Base-by-base conservation (phyloP, 2,797 vertebrate genomes). In the Erethizon dorsatum region DNA sequence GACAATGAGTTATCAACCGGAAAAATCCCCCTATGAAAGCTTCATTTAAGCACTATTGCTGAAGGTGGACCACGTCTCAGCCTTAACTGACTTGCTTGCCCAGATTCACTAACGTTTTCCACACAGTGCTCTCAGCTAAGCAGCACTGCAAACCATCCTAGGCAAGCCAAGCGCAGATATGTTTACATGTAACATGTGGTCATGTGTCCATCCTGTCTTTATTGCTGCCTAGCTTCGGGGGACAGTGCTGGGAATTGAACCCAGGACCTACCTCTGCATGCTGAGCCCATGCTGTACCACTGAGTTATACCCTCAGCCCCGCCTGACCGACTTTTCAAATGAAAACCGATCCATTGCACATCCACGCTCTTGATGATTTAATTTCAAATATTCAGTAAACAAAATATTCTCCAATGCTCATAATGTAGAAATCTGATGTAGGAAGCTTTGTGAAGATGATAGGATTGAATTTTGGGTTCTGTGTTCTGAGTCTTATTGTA, bases 161-260 rank as follows among this genome's bases (percentile, higher is more conserved):
- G 73, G 6, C 7, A 41, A 33, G 33, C 14, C 6, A 2, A 8
- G 0, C n/a, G 59, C 15, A 1, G 3, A 22, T 22, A 4, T 26
- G 13, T 80, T 80, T 79, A 26, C 28, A 20, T 57, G 50, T 20
- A 24, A 22, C 1, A 11, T 31, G 31, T 20, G 9, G 7, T 61
- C n/a, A 28, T 54, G 33, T 20, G 11, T n/a, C 45, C 7, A 87
- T 73, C 47, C 18, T 56, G 12, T 65, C 33, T 79, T 9, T 47
- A 33, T 63, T 85, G 47, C 2, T 65, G 54, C 31, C 28, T 26
- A 86, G 11, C 50, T 77, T 47, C 15, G 10, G 31, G 14, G 6
- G n/a, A 1, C 20, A 3, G 14, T 83, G 59, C 7, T 50, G 9
- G 24, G 24, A 28, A 12, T 65, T 50, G n/a, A 92, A 52, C n/a